Evolutionary conservation across 1,140 invertebrate species (phyloP).

Genomic region (Rhynchophorus ferrugineus): DNA sequence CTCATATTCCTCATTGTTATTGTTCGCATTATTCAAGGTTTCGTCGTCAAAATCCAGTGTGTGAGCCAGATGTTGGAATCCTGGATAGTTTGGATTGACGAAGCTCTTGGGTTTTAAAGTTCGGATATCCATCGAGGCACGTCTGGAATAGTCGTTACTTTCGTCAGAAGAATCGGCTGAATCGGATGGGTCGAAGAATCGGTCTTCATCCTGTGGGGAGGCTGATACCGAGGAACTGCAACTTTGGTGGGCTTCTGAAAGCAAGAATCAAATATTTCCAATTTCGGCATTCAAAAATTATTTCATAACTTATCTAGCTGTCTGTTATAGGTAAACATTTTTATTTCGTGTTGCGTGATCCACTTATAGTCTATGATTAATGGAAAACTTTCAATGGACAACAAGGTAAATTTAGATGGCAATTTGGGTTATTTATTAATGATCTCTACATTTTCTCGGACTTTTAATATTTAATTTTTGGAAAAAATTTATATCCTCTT

Average conservation of each 20-base stretch:
- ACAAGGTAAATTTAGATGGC: too few relatives aligned
- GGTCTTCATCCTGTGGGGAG: conserved; percentile 38
- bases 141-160: conserved; percentile 30
- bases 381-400: too few relatives aligned
- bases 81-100: conserved; percentile 72
- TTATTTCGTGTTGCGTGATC: too few relatives aligned
- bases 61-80: conserved; percentile 56
- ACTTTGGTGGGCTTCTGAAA: conserved; percentile 35
- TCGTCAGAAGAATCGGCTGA: conserved; percentile 37
- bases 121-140: conserved; percentile 5
- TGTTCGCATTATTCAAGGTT: conserved; percentile 33
- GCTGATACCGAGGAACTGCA: conserved; percentile 35
- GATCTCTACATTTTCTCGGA: too few relatives aligned
- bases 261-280: background rate
- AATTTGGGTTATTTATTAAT: too few relatives aligned
- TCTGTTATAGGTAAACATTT: too few relatives aligned
- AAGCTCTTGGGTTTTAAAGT: conserved; percentile 51
- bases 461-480: too few relatives aligned
- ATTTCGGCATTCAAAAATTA: background rate
- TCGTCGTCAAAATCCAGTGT: conserved; percentile 40
- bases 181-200: conserved; percentile 36
- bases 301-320: background rate
- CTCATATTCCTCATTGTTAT: conserved; percentile 22
- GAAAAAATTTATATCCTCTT: too few relatives aligned
- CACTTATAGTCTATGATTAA: too few relatives aligned